phyloP scores from a whole-genome alignment of 2,797 vertebrate species.

The Sebastes diploproa region DNA sequence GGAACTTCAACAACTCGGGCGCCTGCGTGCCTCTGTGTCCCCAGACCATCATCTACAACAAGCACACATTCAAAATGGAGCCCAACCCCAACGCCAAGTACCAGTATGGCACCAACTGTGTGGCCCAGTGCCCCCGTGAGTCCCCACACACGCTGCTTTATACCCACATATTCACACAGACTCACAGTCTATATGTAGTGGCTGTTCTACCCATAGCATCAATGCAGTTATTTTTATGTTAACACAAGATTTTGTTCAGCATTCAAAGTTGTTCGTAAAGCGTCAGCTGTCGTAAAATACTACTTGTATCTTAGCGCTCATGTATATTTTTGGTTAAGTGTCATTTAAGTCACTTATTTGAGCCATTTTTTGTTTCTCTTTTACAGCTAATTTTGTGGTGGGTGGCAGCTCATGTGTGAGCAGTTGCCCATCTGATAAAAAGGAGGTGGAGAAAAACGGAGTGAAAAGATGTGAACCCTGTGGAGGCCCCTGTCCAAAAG shows the following conservation, averaged over 20 bases:
- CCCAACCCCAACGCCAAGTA: slow-evolving; percentile 94
- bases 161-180: not conserved
- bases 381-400: slow-evolving; percentile 90
- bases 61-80: slow-evolving; percentile 91
- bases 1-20: slow-evolving; percentile 93
- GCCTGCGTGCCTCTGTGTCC: slow-evolving; percentile 92
- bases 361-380: not conserved
- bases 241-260: not conserved
- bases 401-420: slow-evolving; percentile 95
- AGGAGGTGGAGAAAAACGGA: slow-evolving; percentile 91
- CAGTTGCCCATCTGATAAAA: slow-evolving; percentile 91
- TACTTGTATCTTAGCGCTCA: not conserved
- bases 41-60: slow-evolving; percentile 92
- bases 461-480: slow-evolving; percentile 92
- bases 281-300: not conserved
- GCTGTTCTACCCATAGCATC: not conserved
- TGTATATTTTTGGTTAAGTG: not conserved
- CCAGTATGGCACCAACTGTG: slow-evolving; percentile 94
- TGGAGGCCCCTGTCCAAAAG: slow-evolving; percentile 92
- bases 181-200: not conserved
- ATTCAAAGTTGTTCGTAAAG: not conserved
- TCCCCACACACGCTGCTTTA: slow-evolving; percentile 24
- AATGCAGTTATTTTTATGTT: not conserved
- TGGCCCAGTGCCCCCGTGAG: slow-evolving; percentile 92
- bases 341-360: not conserved